Evolutionary conservation across 2,113 vertebrate species (phyloP).

Genomic region (Pachypanchax playfairii): DNA sequence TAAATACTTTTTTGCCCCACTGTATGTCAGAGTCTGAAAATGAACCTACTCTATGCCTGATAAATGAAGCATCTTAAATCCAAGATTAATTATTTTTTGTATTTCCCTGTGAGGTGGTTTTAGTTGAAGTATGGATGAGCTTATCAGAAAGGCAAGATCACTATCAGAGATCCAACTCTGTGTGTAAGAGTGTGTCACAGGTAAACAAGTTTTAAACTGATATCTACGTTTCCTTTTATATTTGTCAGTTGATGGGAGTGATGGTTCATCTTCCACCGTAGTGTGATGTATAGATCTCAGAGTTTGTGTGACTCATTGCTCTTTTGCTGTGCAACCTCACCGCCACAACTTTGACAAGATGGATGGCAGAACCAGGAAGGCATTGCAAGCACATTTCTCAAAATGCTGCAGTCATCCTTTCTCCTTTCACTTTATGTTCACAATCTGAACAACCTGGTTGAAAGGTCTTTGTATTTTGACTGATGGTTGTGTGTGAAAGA

Average conservation of each 20-base stretch:
- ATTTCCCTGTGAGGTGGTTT: slow-evolving; percentile 2
- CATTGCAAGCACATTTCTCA: slow-evolving; percentile 27
- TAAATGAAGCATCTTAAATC: slow-evolving; percentile 2
- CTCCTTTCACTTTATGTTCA: slow-evolving; percentile 7
- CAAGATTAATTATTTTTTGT: slow-evolving; percentile 1
- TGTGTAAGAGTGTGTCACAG: neutral
- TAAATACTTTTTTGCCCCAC: no score
- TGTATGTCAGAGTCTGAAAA: slow-evolving; percentile 4
- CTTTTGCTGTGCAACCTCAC: slow-evolving; percentile 7
- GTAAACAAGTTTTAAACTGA: slow-evolving; percentile 20
- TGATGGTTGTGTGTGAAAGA: slow-evolving; percentile 2
- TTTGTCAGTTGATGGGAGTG: slow-evolving; percentile 19
- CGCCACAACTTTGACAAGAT: slow-evolving; percentile 30
- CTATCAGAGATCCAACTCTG: neutral
- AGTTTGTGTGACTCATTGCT: slow-evolving; percentile 22
- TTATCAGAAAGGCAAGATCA: slow-evolving; percentile 21
- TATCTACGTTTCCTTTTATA: slow-evolving; percentile 28
- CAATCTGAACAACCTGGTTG: neutral
- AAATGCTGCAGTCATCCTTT: slow-evolving; percentile 13
- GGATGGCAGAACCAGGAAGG: slow-evolving; percentile 16
- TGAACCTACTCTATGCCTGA: neutral
- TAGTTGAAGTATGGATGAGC: slow-evolving; percentile 11
- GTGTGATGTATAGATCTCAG: slow-evolving; percentile 48
- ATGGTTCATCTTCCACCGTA: slow-evolving; percentile 26
- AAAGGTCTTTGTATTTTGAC: neutral